Evolutionary conservation across 2,888 invertebrate species (phyloP), one percentile per base, ranked within the genome.

Genomic region (Trissolcus japonicus): DNA sequence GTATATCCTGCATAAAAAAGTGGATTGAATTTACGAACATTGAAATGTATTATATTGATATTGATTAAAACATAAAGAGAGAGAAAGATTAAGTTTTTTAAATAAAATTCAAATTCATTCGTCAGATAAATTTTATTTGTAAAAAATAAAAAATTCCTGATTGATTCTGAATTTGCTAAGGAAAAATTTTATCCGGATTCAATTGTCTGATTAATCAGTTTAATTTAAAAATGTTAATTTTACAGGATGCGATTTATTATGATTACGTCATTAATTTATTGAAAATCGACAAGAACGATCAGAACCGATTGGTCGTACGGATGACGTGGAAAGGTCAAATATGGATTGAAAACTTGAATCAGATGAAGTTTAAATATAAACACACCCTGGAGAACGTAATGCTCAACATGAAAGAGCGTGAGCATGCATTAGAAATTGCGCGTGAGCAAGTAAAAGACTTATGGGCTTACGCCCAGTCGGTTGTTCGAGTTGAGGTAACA

Each of bases 281-380:
- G 55, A 91, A 91, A 81, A 83, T 90, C 2, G 93, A 94, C 83
- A 91, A 92, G 73, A 87, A 90, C 48, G 90, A 90, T 9, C 94
- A 94, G 86, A 92, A 92, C 51, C 91, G 91, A 82, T 91, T 93
- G 76, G 90, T 94, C 81, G 90, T 93, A 86, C 91, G 91, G 19
- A 92, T 93, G 0, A 93, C 92, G 0, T 91, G 92, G 82, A 91
- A 94, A 90, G 93, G 94, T 0, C 93, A 94, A 82, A 87, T 93
- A 0, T 93, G 93, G 0, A 91, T 92, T 80, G 93, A 94, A 83
- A 93, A 93, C 84, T 88, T 93, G 25, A 92, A 93, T 62, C 93
- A 93, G 79, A 89, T 92, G 61, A 91, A 92, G 76, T 91, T 90
- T 57, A 92, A 92, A 81, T 94, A 92, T 83, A 91, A 90, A 80